Base-by-base conservation (phyloP, 2,888 invertebrate genomes). In the Halictus quadricinctus region DNA sequence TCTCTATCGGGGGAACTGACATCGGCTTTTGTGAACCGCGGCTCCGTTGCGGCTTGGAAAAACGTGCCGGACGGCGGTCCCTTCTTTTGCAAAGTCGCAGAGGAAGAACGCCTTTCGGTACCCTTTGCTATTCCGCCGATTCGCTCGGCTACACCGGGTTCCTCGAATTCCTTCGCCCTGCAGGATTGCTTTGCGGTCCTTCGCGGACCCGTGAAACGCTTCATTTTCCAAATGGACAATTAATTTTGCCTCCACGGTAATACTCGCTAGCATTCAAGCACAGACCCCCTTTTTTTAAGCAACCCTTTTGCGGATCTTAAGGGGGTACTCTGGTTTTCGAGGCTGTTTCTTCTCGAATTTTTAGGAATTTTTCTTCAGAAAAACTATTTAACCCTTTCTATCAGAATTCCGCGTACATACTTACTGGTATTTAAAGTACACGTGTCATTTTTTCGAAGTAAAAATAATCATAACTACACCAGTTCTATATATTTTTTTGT, bases 1-100 rank as follows among this genome's bases (percentile, higher is more conserved):
- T 90, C 90, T 90, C 89, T 90, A 90, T 90, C 90, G 90, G 90
- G 83, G 85, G 78, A 88, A 87, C 87, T 90, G 90, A 90, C 90
- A 88, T 90, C 88, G 90, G 89, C 90, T 90, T 90, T 89, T 90
- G 90, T 90, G 80, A 88, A 85, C 81, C 86, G 87, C 83, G 83
- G 85, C 87, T 81, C 75, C 84, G 86, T 81, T 15, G 41, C 36
- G 80, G 77, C 84, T 84, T 89, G 89, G 90, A 90, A 90, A 90
- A 90, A 90, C 89, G 89, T 87, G 90, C 83, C 80, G 79, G 80
- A 87, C 84, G 86, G 86, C 90, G 86, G 88, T 72, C 84, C 84
- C 81, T 84, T 90, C 90, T 82, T 88, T 90, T 80, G 83, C 86
- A 76, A 83, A 85, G 82, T 80, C 85, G 66, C 41, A 36, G 78